A percentile compares a stretch with the other conserved stretches of the same genome.
These are phyloP conservation scores for Andricus quercusramuli DNA, from an alignment of 2,888 invertebrate species.

Conservation along the genomic window DNA sequence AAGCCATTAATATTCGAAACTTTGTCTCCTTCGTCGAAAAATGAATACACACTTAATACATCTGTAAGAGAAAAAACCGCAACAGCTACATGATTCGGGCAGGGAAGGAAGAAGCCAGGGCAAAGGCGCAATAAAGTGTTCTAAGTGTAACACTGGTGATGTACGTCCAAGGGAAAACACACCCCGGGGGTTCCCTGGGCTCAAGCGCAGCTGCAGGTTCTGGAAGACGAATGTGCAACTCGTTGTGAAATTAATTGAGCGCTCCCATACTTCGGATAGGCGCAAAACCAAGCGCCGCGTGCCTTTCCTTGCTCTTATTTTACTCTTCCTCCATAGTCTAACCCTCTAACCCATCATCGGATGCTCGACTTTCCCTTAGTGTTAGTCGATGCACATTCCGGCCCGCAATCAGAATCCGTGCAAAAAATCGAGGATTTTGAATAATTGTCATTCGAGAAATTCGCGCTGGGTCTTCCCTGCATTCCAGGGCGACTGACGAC, in stretches of 20 bases:
- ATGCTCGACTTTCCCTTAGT: constrained; percentile 26
- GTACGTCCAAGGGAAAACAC: constrained; percentile 55
- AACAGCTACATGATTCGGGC: constrained; percentile 34
- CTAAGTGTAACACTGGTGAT: constrained; percentile 57
- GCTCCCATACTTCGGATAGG: constrained; percentile 49
- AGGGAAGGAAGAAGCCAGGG: constrained; percentile 37
- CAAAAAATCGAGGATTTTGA: constrained; percentile 19
- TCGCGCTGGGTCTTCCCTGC: constrained; percentile 17
- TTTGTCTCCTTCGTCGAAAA: constrained; percentile 35
- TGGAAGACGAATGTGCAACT: constrained; percentile 57
- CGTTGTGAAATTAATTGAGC: constrained; percentile 56
- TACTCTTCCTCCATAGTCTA: constrained; percentile 19
- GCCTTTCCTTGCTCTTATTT: constrained; percentile 32
- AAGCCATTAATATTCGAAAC: constrained; percentile 33
- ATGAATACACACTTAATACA: constrained; percentile 40
- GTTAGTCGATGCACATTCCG: constrained; percentile 32
- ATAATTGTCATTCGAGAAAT: constrained; percentile 37
- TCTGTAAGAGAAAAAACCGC: constrained; percentile 32
- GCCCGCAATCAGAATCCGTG: constrained; percentile 31
- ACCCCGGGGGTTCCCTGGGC: constrained; percentile 52
- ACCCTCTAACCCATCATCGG: constrained; percentile 23
- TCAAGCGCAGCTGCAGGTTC: constrained; percentile 52
- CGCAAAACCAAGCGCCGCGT: constrained; percentile 47
- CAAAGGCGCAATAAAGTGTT: constrained; percentile 53
- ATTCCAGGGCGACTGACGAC: constrained; percentile 10